Base-by-base conservation (phyloP, 1,140 invertebrate genomes). In the Venturia canescens region DNA sequence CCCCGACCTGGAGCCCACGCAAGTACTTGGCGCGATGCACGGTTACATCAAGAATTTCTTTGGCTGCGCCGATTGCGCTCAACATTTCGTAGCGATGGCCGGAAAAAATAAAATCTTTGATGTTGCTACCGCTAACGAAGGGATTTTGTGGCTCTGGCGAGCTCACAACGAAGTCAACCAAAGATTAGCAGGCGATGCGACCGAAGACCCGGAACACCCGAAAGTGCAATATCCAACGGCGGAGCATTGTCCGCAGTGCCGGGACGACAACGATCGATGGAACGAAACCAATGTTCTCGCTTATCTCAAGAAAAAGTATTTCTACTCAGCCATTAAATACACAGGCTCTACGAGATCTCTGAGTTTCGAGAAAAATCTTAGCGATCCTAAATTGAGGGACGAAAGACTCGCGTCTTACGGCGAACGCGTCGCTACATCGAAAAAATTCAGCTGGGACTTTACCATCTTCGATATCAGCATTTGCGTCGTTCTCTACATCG, bases 121-220 rank as follows among this genome's bases (percentile, higher is more conserved):
- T 80, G 94, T 98, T 0, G 91, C 92, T 27, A 94, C 93, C 63
- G 93, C 94, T 80, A 93, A 96, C 71, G 96, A 97, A 67, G 94
- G 95, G 23, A 94, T 99, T 0, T 86, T 99, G 9, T 99, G 98
- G 98, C 90, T 99, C 3, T 99, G 99, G 99, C 93, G 93, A 76
- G 96, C 97, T 1, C 98, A 99, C 88, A 99, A 99, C 91, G 94
- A 96, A 90, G 98, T 98, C 0, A 99, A 99, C 89, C 92, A 95
- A 82, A 94, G 98, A 83, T 90, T 99, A 18, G 93, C 96, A 38
- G 96, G 97, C 0, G 97, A 99, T 89, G 69, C 92, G 0, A 98
- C 97, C 15, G 98, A 99, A 90, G 99, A 99, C 93, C 98, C 98
- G 0, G 85, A 93, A 76, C 95, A 96, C 91, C 97, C 96, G 0